Percentiles rank a stretch among this genome's conserved stretches.
These are phyloP conservation scores for Eolophus roseicapilla DNA, from an alignment of 2,113 vertebrate genomes.

Conservation along the genomic window DNA sequence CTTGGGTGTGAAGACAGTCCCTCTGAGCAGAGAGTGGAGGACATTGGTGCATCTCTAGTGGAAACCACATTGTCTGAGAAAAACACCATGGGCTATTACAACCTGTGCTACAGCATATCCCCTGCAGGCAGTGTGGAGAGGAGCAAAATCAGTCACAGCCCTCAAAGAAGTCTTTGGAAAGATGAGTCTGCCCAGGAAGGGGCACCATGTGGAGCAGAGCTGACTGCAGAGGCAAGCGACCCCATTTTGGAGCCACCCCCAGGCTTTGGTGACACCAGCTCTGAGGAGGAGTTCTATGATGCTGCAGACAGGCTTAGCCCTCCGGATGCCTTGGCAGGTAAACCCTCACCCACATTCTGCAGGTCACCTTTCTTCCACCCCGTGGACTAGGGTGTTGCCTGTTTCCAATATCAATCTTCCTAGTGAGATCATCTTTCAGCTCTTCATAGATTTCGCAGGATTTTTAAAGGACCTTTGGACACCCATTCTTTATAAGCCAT, in stretches of 20 bases:
- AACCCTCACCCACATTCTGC: neutral
- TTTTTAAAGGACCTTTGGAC: neutral
- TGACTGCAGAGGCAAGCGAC: neutral
- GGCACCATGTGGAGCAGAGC: neutral
- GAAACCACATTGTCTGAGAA: slow-evolving; percentile 75
- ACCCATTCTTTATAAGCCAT: neutral
- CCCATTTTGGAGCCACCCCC: slow-evolving; percentile 74
- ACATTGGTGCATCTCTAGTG: neutral
- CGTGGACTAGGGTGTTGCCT: neutral
- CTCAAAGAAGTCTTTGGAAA: neutral
- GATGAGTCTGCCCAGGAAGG: neutral
- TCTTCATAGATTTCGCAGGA: neutral
- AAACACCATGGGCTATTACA: slow-evolving; percentile 79
- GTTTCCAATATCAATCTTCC: rapidly evolving
- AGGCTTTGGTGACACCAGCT: slow-evolving; percentile 85
- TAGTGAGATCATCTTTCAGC: neutral
- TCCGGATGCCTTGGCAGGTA: slow-evolving; percentile 67
- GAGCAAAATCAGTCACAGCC: slow-evolving; percentile 34
- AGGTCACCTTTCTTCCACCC: neutral
- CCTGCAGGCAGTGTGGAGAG: slow-evolving; percentile 74
- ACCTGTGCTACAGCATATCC: slow-evolving; percentile 80
- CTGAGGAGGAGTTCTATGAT: slow-evolving; percentile 95
- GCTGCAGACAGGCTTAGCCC: slow-evolving; percentile 88
- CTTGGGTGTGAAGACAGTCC: slow-evolving; percentile 10
- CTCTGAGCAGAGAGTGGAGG: slow-evolving; percentile 56